Evolutionary conservation across 2,888 invertebrate genomes (phyloP), one percentile per base, ranked within the genome.

Genomic region (Mimas tiliae): DNA sequence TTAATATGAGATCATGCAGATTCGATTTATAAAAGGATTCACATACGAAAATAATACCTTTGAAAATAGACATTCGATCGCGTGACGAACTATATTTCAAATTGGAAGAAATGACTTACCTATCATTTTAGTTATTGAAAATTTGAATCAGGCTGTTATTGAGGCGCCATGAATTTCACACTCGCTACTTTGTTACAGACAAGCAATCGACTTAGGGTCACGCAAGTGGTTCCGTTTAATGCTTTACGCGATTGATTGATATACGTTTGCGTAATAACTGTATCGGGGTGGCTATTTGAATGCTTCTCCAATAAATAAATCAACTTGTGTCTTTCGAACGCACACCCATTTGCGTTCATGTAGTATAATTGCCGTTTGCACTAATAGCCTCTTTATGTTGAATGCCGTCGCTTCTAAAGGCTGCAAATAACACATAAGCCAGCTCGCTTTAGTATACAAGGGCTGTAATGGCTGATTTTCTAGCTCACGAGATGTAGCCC

Each of bases 381-480:
- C 91, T 92, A 91, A 87, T 87, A 85, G 86, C 82, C 89, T 85
- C 90, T 90, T 93, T 91, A 90, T 84, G 84, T 85, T 85, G 87
- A 85, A 85, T 79, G 80, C 81, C 82, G 80, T 75, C 73, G 72
- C 71, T 65, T 51, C 51, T 75, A 70, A 71, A 72, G 71, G 74
- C 75, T 79, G 74, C 65, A 69, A 68, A 72, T 71, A 81, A 79
- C 83, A 81, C 81, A 78, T 81, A 77, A 78, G 80, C 78, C 81
- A 81, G 76, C 79, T 78, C 81, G 79, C 83, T 83, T 87, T 80
- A 85, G 83, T 87, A 84, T 85, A 86, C 86, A n/a, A 89, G 80
- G 82, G 78, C 81, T 84, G 83, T 91, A 92, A 91, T 91, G 87
- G 91, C 86, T 93, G 89, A 92, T 93, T 92, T 93, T 93, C 93